Base-by-base conservation (phyloP, 1,140 invertebrate genomes). In the Eufriesea mexicana region DNA sequence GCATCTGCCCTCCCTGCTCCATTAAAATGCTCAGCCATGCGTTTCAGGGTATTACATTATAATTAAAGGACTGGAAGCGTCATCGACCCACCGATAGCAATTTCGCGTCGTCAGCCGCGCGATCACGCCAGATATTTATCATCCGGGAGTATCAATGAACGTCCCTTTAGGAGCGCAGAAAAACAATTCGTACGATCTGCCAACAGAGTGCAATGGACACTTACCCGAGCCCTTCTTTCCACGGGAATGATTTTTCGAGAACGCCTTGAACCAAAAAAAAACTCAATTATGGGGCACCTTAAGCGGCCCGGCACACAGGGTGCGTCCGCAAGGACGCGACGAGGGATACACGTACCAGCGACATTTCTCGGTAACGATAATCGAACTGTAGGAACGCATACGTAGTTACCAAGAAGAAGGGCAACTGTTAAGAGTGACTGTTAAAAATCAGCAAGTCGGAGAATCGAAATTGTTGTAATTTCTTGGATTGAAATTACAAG, bases 231-330 rank as follows among this genome's bases (percentile, higher is more conserved):
- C 45, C 23, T 54, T 67, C 2, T 25, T 23, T 54, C 14, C 12
- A 20, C 7, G 28, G 23, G 25, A 18, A 57, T 59, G 10, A 70
- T 59, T 78, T 70, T 78, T 67, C 10, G 20, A 45, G 16, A 49
- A 66, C 54, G 77, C 54, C 54, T 71, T 61, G 77, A 79, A 71
- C 77, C 45, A n/a, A n/a, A n/a, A n/a, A n/a, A n/a, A n/a, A n/a
- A 55, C 20, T 79, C 45, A 79, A 79, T 79, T 79, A 79, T 72
- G 45, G 57, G 62, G 18, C 76, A 28, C 76, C 76, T 68, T 55
- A 78, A 68, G 14, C 49, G 76, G 62, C 35, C 54, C 35, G 25
- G 7, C 20, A 18, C 10, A 18, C 10, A 25, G 42, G 16, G 49
- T n/a, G 55, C 35, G 35, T 4, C 4, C 0, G 76, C 76, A 68